Percentiles rank a stretch among this genome's conserved stretches.
These are phyloP conservation scores for Aethes cnicana DNA, from an alignment of 2,888 invertebrate genomes.

Conservation along the genomic window DNA sequence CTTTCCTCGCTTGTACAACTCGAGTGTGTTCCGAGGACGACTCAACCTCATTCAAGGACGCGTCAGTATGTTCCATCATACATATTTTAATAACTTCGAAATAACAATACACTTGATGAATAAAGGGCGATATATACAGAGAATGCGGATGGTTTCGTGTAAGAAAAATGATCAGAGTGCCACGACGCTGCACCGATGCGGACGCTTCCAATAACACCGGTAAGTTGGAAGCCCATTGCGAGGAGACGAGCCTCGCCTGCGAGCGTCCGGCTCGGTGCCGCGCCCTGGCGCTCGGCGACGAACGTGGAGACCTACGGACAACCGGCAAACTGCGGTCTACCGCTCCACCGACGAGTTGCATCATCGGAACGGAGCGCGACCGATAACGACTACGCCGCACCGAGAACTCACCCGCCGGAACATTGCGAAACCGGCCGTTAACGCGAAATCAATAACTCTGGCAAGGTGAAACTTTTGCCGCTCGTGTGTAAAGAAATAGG, in stretches of 20 bases:
- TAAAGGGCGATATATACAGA: slow-evolving; percentile 52
- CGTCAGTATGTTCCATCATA: slow-evolving; percentile 35
- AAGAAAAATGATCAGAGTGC: slow-evolving; percentile 46
- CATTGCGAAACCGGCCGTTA: slow-evolving; percentile 15
- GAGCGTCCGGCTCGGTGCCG: slow-evolving; percentile 1
- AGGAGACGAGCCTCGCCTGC: neutral
- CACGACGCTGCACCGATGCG: slow-evolving; percentile 25
- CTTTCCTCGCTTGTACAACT: slow-evolving; percentile 56
- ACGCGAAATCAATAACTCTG: slow-evolving; percentile 21
- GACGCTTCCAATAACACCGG: neutral
- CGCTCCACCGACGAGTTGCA: slow-evolving; percentile 8
- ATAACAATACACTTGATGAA: slow-evolving; percentile 45
- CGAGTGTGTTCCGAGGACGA: slow-evolving; percentile 39
- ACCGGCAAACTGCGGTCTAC: slow-evolving; percentile 10
- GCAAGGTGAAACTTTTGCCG: slow-evolving; percentile 11
- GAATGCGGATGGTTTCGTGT: slow-evolving; percentile 44
- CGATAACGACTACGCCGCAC: slow-evolving; percentile 3
- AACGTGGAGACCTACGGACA: slow-evolving; percentile 2
- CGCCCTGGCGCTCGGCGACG: slow-evolving; percentile 7
- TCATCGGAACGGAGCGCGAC: slow-evolving; percentile 3
- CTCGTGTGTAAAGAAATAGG: neutral
- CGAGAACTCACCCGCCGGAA: slow-evolving; percentile 14
- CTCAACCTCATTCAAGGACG: slow-evolving; percentile 16
- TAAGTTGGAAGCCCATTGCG: neutral
- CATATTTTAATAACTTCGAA: slow-evolving; percentile 35